Base-by-base conservation (phyloP, 2,113 vertebrate genomes). In the Tiliqua scincoides region DNA sequence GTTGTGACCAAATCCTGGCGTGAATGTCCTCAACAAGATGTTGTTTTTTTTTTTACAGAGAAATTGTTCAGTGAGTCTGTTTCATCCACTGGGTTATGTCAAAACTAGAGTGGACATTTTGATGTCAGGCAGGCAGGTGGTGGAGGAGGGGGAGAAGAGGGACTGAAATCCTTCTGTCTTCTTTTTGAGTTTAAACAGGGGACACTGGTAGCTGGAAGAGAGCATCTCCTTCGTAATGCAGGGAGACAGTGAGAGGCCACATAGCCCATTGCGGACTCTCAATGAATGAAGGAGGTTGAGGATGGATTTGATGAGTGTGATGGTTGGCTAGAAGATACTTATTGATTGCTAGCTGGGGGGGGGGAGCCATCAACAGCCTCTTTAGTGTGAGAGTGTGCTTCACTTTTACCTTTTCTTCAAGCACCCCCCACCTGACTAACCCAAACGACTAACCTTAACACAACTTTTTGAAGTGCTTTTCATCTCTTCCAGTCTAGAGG, bases 341-440 rank as follows among this genome's bases (percentile, higher is more conserved):
- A 18, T n/a, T 48, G 43, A n/a, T 30, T 21, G 35, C 68, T 23
- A 61, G 7, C 7, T n/a, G 9, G 90, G 43, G 43, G 43, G 43
- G 43, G 43, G 43, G 89, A 91, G 78, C 89, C 48, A 84, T 89
- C 83, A 63, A 20, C 72, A 61, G 5, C 2, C 40, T 20, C 87
- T 79, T 1, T 1, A 32, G 91, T 87, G 85, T 89, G 82, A 52
- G 84, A 76, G 89, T 1, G 89, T 1, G 35, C 61, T 7, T 43
- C 37, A 73, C 85, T 17, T 57, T 61, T 79, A 0, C 17, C 89
- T 91, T 85, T 90, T 59, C 67, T 14, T 30, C 10, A 59, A 85
- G 11, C 89, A 85, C 81, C 0, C 63, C 61, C 9, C 0, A 48
- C 2, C 35, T 83, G 63, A 18, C 20, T 4, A 3, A 88, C 88